Base-by-base conservation (phyloP, 2,888 invertebrate genomes). In the Zygogramma bicolorata region DNA sequence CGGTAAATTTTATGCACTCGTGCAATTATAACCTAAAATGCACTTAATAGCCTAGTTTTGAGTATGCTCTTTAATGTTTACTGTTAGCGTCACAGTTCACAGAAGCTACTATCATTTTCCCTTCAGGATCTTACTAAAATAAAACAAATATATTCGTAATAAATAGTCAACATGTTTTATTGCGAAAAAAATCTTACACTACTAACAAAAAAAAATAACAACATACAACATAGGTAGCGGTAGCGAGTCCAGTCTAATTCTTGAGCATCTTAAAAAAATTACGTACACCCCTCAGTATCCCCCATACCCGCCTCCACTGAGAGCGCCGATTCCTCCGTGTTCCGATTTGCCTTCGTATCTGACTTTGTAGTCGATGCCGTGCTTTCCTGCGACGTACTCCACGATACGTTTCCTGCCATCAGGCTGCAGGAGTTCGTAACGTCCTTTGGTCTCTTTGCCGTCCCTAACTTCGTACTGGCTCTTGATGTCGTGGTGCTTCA, bases 331-430 rank as follows among this genome's bases (percentile, higher is more conserved):
- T 13, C 82, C 81, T 69, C 81, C 82, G 67, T 80, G 77, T n/a
- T 65, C 42, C n/a, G 77, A 74, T 57, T 76, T 71, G 20, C 77
- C 77, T 69, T 78, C 77, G 65, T 77, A 77, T 53, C 81, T 83
- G 4, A 86, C 82, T 72, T 84, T 82, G 78, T 85, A 85, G 71
- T 85, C 82, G 58, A 81, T 81, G 27, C 86, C 86, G 68, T 86
- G 84, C 74, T 85, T 85, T 22, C 85, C 85, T 57, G 84, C 85
- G 49, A 81, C 81, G 76, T 86, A 86, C 58, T 85, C 84, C 3
- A 86, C 86, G 62, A 85, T 84, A 68, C 86, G 81, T 73, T 81
- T 84, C 63, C 84, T 84, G 67, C 85, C 85, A 73, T 86, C 86
- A 25, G 86, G 86, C 69, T 86, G 85, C 10, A 84, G 75, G 25